A percentile compares a stretch with the other conserved stretches of the same genome.
These are phyloP conservation scores for Sibirionetta formosa DNA, from an alignment of 2,797 vertebrate species.

Conservation along the genomic window DNA sequence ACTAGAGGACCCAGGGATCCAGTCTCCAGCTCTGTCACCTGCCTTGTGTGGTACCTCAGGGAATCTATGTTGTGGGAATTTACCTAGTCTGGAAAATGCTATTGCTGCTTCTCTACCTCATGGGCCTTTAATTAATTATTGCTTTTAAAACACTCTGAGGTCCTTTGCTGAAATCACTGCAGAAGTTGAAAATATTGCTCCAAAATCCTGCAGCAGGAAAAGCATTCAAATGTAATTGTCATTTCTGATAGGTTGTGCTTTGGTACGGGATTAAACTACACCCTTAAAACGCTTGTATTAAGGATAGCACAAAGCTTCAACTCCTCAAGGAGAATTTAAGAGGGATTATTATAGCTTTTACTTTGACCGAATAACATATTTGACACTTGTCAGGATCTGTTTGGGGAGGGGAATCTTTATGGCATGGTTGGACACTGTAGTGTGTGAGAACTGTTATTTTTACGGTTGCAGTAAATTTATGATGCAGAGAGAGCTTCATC, in stretches of 20 bases:
- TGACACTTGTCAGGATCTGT: background rate
- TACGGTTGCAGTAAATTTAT: background rate
- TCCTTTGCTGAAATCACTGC: background rate
- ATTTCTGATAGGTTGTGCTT: background rate
- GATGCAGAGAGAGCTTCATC: background rate
- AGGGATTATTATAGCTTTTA: constrained; percentile 19
- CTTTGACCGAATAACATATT: background rate
- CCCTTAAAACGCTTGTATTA: background rate
- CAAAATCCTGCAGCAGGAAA: background rate
- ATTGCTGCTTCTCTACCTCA: background rate
- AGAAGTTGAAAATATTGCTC: background rate
- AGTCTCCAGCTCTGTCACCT: background rate
- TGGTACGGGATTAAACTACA: background rate
- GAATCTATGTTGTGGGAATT: background rate
- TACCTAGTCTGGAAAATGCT: background rate
- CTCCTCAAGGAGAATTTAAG: background rate
- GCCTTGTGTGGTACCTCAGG: background rate
- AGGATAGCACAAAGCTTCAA: background rate
- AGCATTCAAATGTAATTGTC: background rate
- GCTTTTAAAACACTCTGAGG: background rate
- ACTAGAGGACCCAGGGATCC: background rate
- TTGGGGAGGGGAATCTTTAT: background rate
- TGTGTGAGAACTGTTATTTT: background rate
- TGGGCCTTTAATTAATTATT: background rate
- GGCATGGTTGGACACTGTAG: background rate